Conservation (phyloP, 2,113 vertebrate genomes). For the Tympanuchus pallidicinctus region DNA sequence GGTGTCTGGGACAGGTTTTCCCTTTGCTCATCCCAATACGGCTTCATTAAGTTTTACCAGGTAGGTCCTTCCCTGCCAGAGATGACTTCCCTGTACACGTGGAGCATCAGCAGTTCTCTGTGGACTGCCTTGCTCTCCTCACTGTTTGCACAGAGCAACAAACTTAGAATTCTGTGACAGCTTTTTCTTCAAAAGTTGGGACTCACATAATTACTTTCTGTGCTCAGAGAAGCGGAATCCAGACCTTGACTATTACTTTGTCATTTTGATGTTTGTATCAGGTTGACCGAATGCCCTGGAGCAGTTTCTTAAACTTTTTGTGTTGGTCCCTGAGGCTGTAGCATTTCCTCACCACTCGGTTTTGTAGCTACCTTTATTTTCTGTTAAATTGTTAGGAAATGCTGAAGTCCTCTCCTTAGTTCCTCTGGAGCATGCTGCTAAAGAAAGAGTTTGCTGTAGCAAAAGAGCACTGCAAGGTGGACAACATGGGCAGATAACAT, state of each 20-base stretch:
- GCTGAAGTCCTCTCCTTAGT: background rate
- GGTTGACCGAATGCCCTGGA: background rate
- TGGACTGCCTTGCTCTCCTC: background rate
- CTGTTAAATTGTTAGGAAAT: background rate
- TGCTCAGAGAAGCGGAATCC: background rate
- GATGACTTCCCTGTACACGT: background rate
- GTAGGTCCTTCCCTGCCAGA: background rate
- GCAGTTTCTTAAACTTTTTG: background rate
- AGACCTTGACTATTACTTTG: background rate
- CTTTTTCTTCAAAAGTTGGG: background rate
- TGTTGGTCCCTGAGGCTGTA: fast-evolving
- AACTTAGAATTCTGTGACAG: background rate
- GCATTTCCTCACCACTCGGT: background rate
- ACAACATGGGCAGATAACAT: background rate
- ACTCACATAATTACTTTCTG: background rate
- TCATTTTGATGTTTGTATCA: background rate
- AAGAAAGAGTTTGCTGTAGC: background rate
- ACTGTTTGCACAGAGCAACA: background rate
- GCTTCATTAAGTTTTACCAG: constrained; percentile 41
- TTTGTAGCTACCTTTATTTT: background rate
- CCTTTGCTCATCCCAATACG: background rate
- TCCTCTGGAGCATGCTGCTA: background rate
- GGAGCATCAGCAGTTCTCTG: background rate
- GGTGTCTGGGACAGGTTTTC: constrained; percentile 20
- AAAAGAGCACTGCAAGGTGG: background rate